phyloP scores from a whole-genome alignment of 2,797 vertebrate species.

The Prionace glauca region DNA sequence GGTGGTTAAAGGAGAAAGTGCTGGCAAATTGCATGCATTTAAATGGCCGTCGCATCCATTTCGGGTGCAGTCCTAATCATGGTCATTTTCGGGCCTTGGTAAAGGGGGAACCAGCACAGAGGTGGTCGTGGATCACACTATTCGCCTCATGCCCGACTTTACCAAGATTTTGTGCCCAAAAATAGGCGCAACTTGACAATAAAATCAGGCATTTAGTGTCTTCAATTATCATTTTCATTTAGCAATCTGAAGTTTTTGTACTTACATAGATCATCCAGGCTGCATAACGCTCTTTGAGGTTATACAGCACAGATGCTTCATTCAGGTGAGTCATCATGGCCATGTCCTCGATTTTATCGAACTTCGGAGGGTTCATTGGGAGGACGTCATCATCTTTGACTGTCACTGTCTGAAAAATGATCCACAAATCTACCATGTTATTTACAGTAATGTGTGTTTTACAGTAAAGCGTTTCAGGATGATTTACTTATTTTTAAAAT shows the following conservation, averaged over 20 bases:
- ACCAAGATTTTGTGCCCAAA: too few relatives aligned
- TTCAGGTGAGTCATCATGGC: slow-evolving; percentile 84
- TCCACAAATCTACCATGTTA: too few relatives aligned
- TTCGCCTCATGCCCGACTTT: too few relatives aligned
- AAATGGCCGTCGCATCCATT: too few relatives aligned
- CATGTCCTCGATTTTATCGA: slow-evolving; percentile 84
- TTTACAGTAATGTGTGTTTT: background rate
- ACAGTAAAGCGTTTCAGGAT: background rate
- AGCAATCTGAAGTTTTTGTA: background rate
- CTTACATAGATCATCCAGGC: slow-evolving; percentile 89
- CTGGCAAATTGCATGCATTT: too few relatives aligned
- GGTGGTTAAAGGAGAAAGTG: too few relatives aligned
- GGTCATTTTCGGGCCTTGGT: too few relatives aligned
- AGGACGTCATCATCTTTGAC: slow-evolving; percentile 64
- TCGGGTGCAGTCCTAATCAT: too few relatives aligned
- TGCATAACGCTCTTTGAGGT: slow-evolving; percentile 85
- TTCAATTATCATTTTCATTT: background rate
- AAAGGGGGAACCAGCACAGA: too few relatives aligned
- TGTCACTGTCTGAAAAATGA: slow-evolving; percentile 57
- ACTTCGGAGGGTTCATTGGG: slow-evolving; percentile 81
- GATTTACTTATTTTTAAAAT: background rate
- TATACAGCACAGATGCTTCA: slow-evolving; percentile 78
- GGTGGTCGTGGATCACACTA: too few relatives aligned
- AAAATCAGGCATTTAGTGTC: background rate
- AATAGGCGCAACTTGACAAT: too few relatives aligned